phyloP scores from a whole-genome alignment of 2,797 vertebrate species.

The Chromis chromis region DNA sequence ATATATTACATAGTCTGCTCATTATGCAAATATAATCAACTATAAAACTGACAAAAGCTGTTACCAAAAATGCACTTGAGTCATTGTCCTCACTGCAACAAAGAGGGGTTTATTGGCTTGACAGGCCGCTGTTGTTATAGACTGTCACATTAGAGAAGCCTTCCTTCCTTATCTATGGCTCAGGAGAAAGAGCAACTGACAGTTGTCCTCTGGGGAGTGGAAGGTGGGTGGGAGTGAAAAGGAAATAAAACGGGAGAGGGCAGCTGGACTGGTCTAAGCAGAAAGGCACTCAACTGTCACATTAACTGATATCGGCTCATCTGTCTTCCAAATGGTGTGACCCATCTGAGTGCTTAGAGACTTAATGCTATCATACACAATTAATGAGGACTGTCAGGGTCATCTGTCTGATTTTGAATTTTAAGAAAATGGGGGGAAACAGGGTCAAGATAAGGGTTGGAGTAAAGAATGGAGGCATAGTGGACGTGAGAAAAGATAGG shows the following conservation, averaged over 20 bases:
- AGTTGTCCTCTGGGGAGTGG: constrained; percentile 62
- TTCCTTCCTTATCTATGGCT: constrained; percentile 69
- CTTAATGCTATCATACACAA: constrained; percentile 68
- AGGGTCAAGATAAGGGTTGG: constrained; percentile 3
- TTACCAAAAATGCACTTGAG: constrained; percentile 42
- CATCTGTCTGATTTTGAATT: constrained; percentile 39
- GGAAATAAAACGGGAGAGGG: constrained; percentile 47
- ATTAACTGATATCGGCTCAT: constrained; percentile 66
- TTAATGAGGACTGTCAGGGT: constrained; percentile 69
- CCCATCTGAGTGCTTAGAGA: constrained; percentile 59
- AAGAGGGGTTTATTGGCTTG: constrained; percentile 61
- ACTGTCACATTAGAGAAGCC: constrained; percentile 71
- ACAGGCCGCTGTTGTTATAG: constrained; percentile 63
- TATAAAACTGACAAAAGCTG: constrained; percentile 32
- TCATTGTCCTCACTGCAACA: constrained; percentile 55
- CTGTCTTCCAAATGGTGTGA: constrained; percentile 55
- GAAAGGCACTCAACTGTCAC: constrained; percentile 66
- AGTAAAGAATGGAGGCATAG: not conserved
- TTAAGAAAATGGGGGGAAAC: not conserved
- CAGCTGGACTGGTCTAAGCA: constrained; percentile 60
- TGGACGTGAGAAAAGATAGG: constrained; percentile 26
- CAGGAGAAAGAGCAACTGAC: constrained; percentile 70
- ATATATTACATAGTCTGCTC: not conserved
- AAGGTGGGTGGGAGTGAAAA: constrained; percentile 38
- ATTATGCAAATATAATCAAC: constrained; percentile 42